phyloP scores from a whole-genome alignment of 2,888 invertebrate genomes.

The Tolmerus cingulatus region DNA sequence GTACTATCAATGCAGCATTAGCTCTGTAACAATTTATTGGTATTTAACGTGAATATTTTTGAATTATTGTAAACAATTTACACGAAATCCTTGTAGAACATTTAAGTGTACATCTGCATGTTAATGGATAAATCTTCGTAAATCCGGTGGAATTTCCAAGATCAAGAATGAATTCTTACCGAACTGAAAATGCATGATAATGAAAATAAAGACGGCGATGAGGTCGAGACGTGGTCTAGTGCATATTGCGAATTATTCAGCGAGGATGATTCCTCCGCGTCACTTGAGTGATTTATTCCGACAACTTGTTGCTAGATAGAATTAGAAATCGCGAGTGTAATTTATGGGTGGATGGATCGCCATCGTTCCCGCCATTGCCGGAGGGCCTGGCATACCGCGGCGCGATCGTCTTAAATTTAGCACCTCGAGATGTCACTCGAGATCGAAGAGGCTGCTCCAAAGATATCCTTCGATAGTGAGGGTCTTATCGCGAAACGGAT shows the following conservation, averaged over 20 bases:
- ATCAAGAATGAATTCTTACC: not conserved
- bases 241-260: not conserved
- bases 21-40: no score
- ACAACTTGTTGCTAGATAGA: not conserved
- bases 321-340: not conserved
- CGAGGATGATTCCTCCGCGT: not conserved
- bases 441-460: not conserved
- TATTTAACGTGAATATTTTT: no score
- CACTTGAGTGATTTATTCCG: not conserved
- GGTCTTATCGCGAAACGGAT: not conserved
- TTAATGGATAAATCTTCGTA: not conserved
- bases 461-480: not conserved
- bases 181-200: not conserved
- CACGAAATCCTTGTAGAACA: no score
- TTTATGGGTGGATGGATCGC: not conserved
- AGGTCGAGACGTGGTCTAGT: not conserved
- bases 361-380: not conserved
- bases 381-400: not conserved
- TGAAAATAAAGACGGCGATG: not conserved
- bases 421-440: not conserved
- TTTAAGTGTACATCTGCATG: not conserved
- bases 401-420: not conserved
- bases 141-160: not conserved
- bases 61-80: no score
- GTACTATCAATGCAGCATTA: no score